phyloP scores from a whole-genome alignment of 2,888 invertebrate genomes.

The Geophilus truncorum region DNA sequence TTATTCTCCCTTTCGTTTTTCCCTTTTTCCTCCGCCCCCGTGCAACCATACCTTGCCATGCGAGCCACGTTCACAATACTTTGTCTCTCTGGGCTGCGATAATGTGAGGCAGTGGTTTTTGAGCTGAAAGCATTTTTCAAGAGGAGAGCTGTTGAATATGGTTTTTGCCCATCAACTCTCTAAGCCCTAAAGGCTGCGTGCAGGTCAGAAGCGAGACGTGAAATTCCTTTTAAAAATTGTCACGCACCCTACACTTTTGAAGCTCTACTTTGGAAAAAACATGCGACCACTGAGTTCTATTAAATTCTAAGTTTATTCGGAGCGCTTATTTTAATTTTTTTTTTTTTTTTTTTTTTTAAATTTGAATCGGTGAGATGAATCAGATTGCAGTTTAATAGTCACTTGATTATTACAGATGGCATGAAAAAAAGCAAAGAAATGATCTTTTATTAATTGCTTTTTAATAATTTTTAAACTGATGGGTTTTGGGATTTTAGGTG shows the following conservation, averaged over 20 bases:
- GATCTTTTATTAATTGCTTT: neutral
- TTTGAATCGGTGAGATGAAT: neutral
- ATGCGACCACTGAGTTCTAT: neutral
- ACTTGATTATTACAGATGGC: neutral
- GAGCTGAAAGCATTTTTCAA: slow-evolving; percentile 25
- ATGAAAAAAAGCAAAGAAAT: neutral
- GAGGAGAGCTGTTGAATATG: slow-evolving; percentile 27
- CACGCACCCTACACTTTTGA: slow-evolving; percentile 6
- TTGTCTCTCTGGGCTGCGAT: slow-evolving; percentile 25
- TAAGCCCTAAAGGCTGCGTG: slow-evolving; percentile 12
- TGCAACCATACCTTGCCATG: slow-evolving; percentile 23
- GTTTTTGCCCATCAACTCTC: slow-evolving; percentile 11
- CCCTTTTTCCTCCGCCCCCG: slow-evolving; percentile 22
- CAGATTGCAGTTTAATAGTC: neutral
- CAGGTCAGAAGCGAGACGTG: slow-evolving; percentile 13
- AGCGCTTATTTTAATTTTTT: neutral
- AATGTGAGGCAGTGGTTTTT: slow-evolving; percentile 23
- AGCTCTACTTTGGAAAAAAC: slow-evolving; percentile 3
- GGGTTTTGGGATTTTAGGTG: neutral
- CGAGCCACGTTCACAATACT: slow-evolving; percentile 25
- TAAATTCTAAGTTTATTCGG: neutral
- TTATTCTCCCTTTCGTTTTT: slow-evolving; percentile 29
- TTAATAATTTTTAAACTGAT: neutral
- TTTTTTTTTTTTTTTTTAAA: neutral
- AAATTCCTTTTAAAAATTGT: slow-evolving; percentile 25